Percentiles rank a stretch among this genome's conserved stretches.
Evolutionary conservation across 2,113 vertebrate species (phyloP).

Genomic region (Triplophysa dalaica): DNA sequence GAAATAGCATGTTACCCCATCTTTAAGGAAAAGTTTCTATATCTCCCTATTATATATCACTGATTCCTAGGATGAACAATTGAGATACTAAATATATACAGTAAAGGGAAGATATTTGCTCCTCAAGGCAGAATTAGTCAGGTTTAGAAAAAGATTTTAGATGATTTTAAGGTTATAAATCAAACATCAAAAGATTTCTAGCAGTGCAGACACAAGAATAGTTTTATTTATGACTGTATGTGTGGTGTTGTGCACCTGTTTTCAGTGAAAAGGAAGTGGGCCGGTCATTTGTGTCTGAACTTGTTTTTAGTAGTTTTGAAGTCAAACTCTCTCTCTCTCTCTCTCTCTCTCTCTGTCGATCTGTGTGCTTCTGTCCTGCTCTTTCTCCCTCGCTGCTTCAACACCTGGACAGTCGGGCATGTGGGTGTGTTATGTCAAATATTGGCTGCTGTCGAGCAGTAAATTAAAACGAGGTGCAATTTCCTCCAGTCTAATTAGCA

Average conservation of each 20-base stretch:
- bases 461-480: slow-evolving; percentile 76
- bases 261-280: not conserved
- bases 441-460: slow-evolving; percentile 63
- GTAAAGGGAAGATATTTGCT: too few species aligned
- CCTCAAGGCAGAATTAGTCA: too few species aligned
- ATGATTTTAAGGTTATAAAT: too few species aligned
- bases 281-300: slow-evolving; percentile 12
- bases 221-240: not conserved
- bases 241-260: slow-evolving; percentile 35
- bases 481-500: slow-evolving; percentile 75
- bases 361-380: slow-evolving; percentile 14
- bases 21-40: too few species aligned
- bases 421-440: slow-evolving; percentile 61
- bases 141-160: too few species aligned
- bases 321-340: slow-evolving; percentile 4
- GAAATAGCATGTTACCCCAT: too few species aligned
- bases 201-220: not conserved
- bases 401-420: slow-evolving; percentile 61
- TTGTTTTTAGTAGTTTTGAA: not conserved
- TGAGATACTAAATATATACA: too few species aligned
- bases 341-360: slow-evolving; percentile 2
- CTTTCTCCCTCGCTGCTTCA: slow-evolving; percentile 54
- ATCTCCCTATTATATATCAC: too few species aligned
- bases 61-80: too few species aligned
- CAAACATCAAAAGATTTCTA: not conserved